Evolutionary conservation across 2,113 vertebrate species (phyloP).

Genomic region (Mesocricetus auratus): DNA sequence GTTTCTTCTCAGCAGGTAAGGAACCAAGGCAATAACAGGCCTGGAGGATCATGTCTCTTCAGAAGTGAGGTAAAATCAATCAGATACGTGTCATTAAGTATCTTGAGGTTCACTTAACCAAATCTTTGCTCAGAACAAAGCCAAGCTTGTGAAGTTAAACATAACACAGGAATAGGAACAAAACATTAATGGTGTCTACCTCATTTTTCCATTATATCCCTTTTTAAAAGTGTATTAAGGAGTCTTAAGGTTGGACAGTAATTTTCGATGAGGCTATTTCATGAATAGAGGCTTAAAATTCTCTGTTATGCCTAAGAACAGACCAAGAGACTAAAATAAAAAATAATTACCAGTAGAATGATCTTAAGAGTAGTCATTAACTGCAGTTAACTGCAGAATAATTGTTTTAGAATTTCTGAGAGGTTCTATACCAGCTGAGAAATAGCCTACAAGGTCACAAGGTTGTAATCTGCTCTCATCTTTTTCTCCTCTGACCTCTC

Average conservation of each 20-base stretch:
- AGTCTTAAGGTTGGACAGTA: neutral
- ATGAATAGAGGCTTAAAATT: neutral
- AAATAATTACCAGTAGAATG: constrained; percentile 64
- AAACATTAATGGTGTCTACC: neutral
- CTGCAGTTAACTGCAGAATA: constrained; percentile 64
- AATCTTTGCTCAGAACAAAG: neutral
- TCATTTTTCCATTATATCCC: constrained; percentile 3
- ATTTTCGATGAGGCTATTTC: constrained; percentile 4
- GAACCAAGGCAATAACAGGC: no score
- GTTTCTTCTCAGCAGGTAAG: neutral
- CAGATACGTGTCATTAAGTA: neutral
- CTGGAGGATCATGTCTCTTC: neutral
- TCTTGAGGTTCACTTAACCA: neutral
- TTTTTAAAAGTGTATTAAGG: constrained; percentile 2
- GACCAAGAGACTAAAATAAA: constrained; percentile 69
- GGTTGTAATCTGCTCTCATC: neutral
- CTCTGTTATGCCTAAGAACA: constrained; percentile 6
- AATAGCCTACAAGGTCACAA: neutral
- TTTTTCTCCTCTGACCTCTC: constrained; percentile 8
- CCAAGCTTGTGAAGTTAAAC: neutral
- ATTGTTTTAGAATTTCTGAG: constrained; percentile 64
- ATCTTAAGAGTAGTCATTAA: constrained; percentile 55
- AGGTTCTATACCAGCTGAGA: neutral
- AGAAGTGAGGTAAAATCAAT: neutral
- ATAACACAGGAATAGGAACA: neutral